Conservation (phyloP, 2,888 invertebrate genomes). For the Julus scandinavius region DNA sequence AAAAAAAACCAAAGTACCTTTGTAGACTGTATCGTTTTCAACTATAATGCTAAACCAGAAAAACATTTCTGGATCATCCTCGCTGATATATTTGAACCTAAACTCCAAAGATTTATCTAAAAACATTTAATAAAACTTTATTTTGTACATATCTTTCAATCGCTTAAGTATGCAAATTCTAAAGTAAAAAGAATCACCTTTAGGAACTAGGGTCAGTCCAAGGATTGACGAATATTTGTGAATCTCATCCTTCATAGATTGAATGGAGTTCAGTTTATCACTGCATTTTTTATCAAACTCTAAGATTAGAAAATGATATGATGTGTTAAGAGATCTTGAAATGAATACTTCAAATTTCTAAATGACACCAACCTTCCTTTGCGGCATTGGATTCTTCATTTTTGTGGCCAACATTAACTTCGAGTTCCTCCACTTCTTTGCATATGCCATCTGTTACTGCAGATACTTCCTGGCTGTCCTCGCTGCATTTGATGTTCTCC, state of each 20-base stretch:
- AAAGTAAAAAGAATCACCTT: neutral
- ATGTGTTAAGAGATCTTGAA: neutral
- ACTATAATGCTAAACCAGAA: conserved; percentile 18
- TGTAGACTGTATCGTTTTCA: neutral
- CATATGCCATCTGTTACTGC: neutral
- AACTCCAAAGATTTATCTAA: conserved; percentile 38
- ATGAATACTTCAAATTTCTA: neutral
- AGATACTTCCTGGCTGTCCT: neutral
- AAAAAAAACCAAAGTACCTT: conserved; percentile 17
- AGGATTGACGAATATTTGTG: neutral
- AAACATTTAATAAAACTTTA: neutral
- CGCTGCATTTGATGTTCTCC: neutral
- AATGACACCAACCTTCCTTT: neutral
- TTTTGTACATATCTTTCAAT: neutral
- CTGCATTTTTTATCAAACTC: neutral
- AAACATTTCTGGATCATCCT: conserved; percentile 7
- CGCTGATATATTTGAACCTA: conserved; percentile 27
- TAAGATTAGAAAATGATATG: neutral
- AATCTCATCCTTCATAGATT: neutral
- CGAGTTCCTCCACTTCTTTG: neutral
- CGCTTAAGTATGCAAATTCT: neutral
- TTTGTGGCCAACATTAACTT: neutral
- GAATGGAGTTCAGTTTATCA: neutral
- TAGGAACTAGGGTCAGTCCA: neutral
- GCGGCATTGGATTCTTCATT: neutral